Conservation (phyloP, 2,888 invertebrate species). For the Drosophila glabriapex region DNA sequence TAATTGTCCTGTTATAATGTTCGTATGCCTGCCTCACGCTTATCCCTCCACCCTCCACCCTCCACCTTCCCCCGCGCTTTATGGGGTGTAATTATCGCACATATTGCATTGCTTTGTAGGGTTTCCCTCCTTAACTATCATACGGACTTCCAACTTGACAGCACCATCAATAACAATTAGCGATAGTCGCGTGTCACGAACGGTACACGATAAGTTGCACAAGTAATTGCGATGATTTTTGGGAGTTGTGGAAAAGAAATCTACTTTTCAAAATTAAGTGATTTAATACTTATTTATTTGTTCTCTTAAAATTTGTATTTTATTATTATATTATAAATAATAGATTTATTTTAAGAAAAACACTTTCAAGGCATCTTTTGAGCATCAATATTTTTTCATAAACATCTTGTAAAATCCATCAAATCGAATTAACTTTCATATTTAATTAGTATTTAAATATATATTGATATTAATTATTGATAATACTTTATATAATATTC, state of each 20-base stretch:
- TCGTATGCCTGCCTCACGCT: conserved; percentile 2
- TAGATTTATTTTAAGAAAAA: neutral
- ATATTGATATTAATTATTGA: neutral
- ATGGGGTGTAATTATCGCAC: conserved; percentile 74
- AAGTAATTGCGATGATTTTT: neutral
- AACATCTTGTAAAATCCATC: neutral
- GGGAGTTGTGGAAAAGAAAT: neutral
- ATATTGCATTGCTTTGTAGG: conserved; percentile 69
- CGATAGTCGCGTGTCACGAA: conserved; percentile 29
- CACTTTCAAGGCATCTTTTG: neutral
- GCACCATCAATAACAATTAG: conserved; percentile 38
- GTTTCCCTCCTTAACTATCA: conserved; percentile 58
- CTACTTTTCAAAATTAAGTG: neutral
- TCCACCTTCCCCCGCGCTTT: conserved; percentile 25
- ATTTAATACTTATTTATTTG: neutral
- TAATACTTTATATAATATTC: neutral
- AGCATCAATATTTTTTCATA: neutral
- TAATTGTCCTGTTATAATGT: conserved; percentile 72
- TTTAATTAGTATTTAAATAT: neutral
- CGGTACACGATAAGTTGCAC: neutral
- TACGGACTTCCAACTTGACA: conserved; percentile 16
- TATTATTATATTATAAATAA: no score
- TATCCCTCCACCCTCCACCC: conserved; percentile 5
- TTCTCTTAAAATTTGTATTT: neutral
- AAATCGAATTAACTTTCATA: neutral